A percentile compares a stretch with the other conserved stretches of the same genome.
These are phyloP conservation scores for Ommatoiulus sabulosus DNA, from an alignment of 2,888 invertebrate genomes.

Conservation along the genomic window DNA sequence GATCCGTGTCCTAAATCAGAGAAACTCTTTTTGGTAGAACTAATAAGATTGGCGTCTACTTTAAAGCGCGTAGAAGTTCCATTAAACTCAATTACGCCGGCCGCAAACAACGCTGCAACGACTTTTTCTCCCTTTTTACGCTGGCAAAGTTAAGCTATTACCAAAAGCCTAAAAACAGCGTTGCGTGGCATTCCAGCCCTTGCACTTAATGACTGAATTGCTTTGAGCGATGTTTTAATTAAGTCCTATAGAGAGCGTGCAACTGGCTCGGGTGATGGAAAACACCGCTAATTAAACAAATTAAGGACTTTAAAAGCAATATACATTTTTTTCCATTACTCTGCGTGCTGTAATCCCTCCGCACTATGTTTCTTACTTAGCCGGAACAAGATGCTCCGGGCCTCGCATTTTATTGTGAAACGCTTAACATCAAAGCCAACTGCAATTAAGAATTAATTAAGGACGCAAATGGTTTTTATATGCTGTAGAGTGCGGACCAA, in stretches of 20 bases:
- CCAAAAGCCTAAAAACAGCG: background rate
- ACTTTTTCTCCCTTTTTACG: background rate
- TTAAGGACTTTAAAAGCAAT: background rate
- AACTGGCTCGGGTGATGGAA: background rate
- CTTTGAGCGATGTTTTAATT: slow-evolving; percentile 46
- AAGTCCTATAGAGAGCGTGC: background rate
- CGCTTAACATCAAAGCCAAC: slow-evolving; percentile 2
- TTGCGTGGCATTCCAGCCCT: slow-evolving; percentile 4
- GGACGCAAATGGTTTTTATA: background rate
- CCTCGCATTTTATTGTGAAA: slow-evolving; percentile 18
- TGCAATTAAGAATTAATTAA: background rate
- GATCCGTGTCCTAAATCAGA: slow-evolving; percentile 47
- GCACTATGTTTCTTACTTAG: background rate
- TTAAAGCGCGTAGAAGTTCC: slow-evolving; percentile 7
- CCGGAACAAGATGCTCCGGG: background rate
- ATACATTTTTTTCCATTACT: background rate
- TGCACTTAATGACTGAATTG: slow-evolving; percentile 45
- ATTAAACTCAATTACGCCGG: slow-evolving; percentile 37
- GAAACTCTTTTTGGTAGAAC: slow-evolving; percentile 20
- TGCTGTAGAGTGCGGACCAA: background rate
- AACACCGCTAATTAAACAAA: slow-evolving; percentile 34
- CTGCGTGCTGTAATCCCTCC: background rate
- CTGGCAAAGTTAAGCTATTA: background rate
- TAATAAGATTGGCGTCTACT: slow-evolving; percentile 41
- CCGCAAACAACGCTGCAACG: slow-evolving; percentile 10